Evolutionary conservation across 2,113 vertebrate genomes (phyloP), one percentile per base, ranked within the genome.

Genomic region (Cervus canadensis): DNA sequence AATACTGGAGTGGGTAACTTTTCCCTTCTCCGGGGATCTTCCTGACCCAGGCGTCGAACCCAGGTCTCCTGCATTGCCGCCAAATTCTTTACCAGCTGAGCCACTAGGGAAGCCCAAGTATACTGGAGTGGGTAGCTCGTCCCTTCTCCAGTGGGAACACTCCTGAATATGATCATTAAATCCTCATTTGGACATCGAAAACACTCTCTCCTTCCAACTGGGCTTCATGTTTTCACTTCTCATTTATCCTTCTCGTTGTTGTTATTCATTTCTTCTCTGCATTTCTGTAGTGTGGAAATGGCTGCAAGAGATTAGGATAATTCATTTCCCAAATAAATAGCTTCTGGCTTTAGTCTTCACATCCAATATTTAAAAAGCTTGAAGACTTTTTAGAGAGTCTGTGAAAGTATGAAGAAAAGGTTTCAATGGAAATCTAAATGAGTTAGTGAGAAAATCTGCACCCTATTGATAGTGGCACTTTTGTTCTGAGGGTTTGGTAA

Each of bases 321-420:
- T 91, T 97, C 91, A 97, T 98, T 98, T 97, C 67, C 85, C 76
- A 98, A 97, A 96, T 97, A 97, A 95, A 97, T 97, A 97, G 76
- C 96, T 96, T 96, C 79, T 91, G 82, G 40, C 84, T 96, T 97
- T 97, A 93, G 74, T 96, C 86, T 98, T 97, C 90, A 96, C n/a
- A 96, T 89, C 30, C 90, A 96, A 57, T 96, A 94, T 92, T 97
- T 96, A 40, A 96, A 98, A 97, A 92, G 56, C 81, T 94, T 90
- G 85, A 92, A 94, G 87, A 97, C 76, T 89, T 94, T 94, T 98
- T 83, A 92, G 76, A 97, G 57, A 95, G 36, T 86, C 43, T 40
- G 43, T 67, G 59, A 89, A 84, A 97, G 48, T 93, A 92, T 95
- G 60, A 97, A 97, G 90, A 97, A 96, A 95, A 94, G 76, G 90